Evolutionary conservation across 2,113 vertebrate species (phyloP).

Genomic region (Actenoides lindsayi): DNA sequence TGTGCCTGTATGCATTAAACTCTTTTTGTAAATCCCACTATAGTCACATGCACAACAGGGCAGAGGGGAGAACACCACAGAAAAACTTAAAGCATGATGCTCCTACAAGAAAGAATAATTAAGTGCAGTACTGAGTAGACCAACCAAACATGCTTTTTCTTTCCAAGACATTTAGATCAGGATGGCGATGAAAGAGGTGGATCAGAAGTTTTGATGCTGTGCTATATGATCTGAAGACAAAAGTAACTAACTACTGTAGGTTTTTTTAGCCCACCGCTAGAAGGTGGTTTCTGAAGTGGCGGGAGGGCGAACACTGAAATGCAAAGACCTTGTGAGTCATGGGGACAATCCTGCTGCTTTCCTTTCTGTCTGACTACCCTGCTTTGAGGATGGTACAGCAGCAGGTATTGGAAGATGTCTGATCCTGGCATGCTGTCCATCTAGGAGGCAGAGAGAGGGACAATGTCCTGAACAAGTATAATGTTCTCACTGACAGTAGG

Average conservation of each 20-base stretch:
- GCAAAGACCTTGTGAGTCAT: background rate
- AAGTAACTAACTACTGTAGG: rapidly evolving
- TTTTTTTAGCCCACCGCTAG: background rate
- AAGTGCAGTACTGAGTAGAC: background rate
- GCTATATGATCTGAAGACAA: background rate
- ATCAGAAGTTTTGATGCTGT: background rate
- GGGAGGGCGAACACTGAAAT: background rate
- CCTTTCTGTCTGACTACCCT: background rate
- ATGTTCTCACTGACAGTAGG: background rate
- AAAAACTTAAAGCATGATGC: background rate
- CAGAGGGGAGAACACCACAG: background rate
- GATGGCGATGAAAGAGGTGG: background rate
- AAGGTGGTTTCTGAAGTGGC: background rate
- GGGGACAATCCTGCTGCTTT: background rate
- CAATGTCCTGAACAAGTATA: rapidly evolving
- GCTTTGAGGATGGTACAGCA: background rate
- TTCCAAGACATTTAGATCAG: background rate
- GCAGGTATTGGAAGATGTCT: background rate
- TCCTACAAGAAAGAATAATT: background rate
- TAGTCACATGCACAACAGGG: background rate
- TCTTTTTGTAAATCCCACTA: background rate
- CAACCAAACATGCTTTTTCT: background rate
- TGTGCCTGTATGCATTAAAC: background rate
- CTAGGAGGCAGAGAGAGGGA: background rate
- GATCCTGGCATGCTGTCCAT: background rate